Percentiles rank a stretch among this genome's conserved stretches.
These are phyloP conservation scores for Campoletis raptor DNA, from an alignment of 2,888 invertebrate species.

Conservation along the genomic window DNA sequence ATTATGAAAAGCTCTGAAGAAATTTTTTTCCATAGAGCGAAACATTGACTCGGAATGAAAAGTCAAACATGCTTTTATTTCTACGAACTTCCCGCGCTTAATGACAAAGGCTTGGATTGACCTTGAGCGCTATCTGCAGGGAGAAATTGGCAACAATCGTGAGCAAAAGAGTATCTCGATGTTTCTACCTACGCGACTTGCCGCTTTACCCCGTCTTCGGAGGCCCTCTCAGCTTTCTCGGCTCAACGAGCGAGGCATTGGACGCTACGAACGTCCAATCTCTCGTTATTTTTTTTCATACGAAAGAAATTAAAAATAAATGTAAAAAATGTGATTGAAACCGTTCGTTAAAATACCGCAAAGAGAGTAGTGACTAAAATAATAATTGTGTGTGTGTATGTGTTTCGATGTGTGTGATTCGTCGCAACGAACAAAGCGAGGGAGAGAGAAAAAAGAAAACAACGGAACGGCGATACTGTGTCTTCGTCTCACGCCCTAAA, in stretches of 20 bases:
- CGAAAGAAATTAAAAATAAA: background rate
- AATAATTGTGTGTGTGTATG: background rate
- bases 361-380: conserved; percentile 10
- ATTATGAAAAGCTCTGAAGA: background rate
- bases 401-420: conserved; percentile 9
- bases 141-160: background rate
- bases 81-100: conserved; percentile 52
- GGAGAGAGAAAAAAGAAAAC: conserved; percentile 7
- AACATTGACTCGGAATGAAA: background rate
- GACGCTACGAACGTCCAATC: conserved; percentile 28
- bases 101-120: background rate
- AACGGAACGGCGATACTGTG: background rate
- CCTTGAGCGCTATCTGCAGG: conserved; percentile 45
- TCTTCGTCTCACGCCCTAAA: background rate
- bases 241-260: conserved; percentile 18
- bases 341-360: background rate
- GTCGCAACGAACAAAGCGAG: conserved; percentile 1
- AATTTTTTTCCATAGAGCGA: background rate
- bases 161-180: conserved; percentile 1
- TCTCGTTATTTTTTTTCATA: conserved; percentile 5
- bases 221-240: conserved; percentile 41
- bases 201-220: background rate
- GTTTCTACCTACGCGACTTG: background rate
- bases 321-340: conserved; percentile 29
- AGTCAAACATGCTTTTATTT: background rate